phyloP scores from a whole-genome alignment of 2,888 invertebrate genomes.

The Pegoplata infirma region DNA sequence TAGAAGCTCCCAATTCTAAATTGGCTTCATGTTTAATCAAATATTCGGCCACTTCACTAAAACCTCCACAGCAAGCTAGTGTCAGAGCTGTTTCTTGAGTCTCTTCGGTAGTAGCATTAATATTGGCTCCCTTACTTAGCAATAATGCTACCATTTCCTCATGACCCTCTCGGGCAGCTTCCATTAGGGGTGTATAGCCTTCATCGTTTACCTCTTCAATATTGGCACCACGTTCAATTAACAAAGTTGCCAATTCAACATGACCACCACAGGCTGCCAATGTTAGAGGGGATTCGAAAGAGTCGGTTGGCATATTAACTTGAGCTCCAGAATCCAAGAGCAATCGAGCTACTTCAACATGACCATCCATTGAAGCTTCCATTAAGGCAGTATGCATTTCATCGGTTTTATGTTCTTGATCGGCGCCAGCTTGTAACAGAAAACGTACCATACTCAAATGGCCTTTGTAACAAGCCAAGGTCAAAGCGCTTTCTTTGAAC shows the following conservation, averaged over 20 bases:
- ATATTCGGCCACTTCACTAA: slow-evolving; percentile 96
- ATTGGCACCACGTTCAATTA: slow-evolving; percentile 98
- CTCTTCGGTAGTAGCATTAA: slow-evolving; percentile 99
- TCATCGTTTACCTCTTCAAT: slow-evolving; percentile 99
- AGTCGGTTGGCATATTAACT: slow-evolving; percentile 98
- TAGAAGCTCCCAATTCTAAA: slow-evolving; percentile 95
- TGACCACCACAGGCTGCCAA: slow-evolving; percentile 99
- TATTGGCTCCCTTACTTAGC: slow-evolving; percentile 94
- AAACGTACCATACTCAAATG: slow-evolving; percentile 98
- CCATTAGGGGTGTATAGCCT: slow-evolving; percentile 99
- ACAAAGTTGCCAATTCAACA: slow-evolving; percentile 95
- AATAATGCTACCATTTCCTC: slow-evolving; percentile 98
- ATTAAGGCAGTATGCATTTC: slow-evolving; percentile 99
- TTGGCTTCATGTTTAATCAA: slow-evolving; percentile 97
- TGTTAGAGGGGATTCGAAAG: slow-evolving; percentile 99
- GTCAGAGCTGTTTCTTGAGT: slow-evolving; percentile 98
- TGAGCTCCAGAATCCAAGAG: slow-evolving; percentile 98
- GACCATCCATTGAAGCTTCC: slow-evolving; percentile 99
- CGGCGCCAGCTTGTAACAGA: slow-evolving; percentile 96
- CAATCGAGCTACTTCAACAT: slow-evolving; percentile 97
- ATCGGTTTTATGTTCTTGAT: slow-evolving; percentile 98
- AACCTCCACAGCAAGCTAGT: slow-evolving; percentile 95
- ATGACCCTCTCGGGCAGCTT: slow-evolving; percentile 98
- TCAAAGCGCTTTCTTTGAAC: slow-evolving; percentile 98
- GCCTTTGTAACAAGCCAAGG: slow-evolving; percentile 95